Evolutionary conservation across 2,888 invertebrate species (phyloP).

Genomic region (Coelogynopora nodosa): DNA sequence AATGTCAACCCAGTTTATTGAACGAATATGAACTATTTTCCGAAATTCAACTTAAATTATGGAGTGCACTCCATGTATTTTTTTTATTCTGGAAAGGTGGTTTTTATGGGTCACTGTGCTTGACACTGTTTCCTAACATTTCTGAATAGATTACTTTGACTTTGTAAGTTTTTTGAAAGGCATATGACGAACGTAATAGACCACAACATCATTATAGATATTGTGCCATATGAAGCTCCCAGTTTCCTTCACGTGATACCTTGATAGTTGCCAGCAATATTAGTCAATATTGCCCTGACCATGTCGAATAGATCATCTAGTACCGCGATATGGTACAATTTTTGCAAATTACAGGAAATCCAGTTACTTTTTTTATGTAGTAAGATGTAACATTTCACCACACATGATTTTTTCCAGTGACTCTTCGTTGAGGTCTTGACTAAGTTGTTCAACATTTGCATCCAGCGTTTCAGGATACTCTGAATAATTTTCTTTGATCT

Average conservation of each 20-base stretch:
- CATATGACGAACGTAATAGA: slow-evolving; percentile 50
- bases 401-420: slow-evolving; percentile 9
- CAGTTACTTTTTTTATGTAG: slow-evolving; percentile 31
- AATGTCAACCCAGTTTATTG: too few species aligned
- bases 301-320: slow-evolving; percentile 51
- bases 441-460: neutral
- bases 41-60: too few species aligned
- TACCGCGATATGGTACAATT: slow-evolving; percentile 46
- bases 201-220: slow-evolving; percentile 48
- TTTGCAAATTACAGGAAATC: slow-evolving; percentile 35
- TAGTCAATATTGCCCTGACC: too few species aligned
- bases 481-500: neutral
- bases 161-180: too few species aligned
- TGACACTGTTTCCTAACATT: too few species aligned
- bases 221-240: slow-evolving; percentile 48
- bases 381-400: slow-evolving; percentile 14
- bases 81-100: too few species aligned
- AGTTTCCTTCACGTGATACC: slow-evolving; percentile 49
- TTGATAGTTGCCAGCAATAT: slow-evolving; percentile 46
- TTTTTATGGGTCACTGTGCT: too few species aligned
- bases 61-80: too few species aligned
- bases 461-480: too few species aligned
- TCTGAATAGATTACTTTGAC: too few species aligned
- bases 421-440: slow-evolving; percentile 17
- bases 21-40: too few species aligned